phyloP scores from a whole-genome alignment of 1,140 invertebrate genomes.

The Euura saliciscinereae region DNA sequence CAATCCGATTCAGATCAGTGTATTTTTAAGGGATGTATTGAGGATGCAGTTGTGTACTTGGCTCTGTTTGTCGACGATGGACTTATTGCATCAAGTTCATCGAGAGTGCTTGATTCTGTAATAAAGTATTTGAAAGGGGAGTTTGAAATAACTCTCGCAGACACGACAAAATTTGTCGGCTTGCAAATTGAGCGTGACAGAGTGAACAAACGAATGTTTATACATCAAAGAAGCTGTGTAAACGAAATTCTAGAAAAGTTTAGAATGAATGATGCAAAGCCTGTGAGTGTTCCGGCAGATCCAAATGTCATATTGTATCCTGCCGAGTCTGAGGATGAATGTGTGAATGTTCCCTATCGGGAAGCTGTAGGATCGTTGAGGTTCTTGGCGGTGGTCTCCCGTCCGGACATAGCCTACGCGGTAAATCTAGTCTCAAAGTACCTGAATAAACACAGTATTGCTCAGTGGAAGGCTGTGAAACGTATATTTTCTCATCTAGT shows the following conservation, averaged over 20 bases:
- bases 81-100: slow-evolving; percentile 11
- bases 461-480: neutral
- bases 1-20: slow-evolving; percentile 20
- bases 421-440: too few relatives aligned
- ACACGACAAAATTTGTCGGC: slow-evolving; percentile 13
- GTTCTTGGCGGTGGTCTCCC: too few relatives aligned
- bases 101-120: neutral
- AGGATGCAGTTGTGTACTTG: too few relatives aligned
- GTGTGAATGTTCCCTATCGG: slow-evolving; percentile 34
- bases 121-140: neutral
- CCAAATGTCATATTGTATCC: slow-evolving; percentile 21
- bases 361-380: too few relatives aligned
- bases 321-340: slow-evolving; percentile 34
- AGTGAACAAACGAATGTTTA: slow-evolving; percentile 13
- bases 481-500: neutral
- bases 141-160: slow-evolving; percentile 22
- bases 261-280: slow-evolving; percentile 15
- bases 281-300: slow-evolving; percentile 19
- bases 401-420: too few relatives aligned
- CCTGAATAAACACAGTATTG: too few relatives aligned
- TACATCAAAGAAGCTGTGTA: slow-evolving; percentile 15
- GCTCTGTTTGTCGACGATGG: neutral
- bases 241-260: slow-evolving; percentile 21
- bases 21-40: too few relatives aligned
- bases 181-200: slow-evolving; percentile 20